These are phyloP conservation scores for Forficula auricularia DNA, from an alignment of 1,140 invertebrate genomes.

Conservation along the genomic window DNA sequence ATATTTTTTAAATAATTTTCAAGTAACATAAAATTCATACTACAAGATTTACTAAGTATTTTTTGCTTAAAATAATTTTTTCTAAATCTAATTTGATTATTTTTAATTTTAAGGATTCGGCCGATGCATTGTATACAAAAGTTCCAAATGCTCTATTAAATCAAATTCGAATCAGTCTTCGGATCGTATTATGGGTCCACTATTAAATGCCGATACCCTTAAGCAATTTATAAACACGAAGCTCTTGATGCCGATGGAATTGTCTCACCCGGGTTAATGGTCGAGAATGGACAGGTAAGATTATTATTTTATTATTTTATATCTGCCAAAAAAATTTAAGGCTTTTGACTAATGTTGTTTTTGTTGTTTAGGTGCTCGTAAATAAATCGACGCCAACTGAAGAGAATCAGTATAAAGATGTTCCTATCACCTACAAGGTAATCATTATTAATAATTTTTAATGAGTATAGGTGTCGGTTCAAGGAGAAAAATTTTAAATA, in stretches of 20 bases:
- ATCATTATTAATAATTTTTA: too few species aligned
- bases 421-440: slow-evolving; percentile 50
- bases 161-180: slow-evolving; percentile 84
- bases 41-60: too few species aligned
- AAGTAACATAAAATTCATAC: too few species aligned
- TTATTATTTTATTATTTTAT: too few species aligned
- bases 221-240: slow-evolving; percentile 67
- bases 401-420: slow-evolving; percentile 55
- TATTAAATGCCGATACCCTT: slow-evolving; percentile 60
- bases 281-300: slow-evolving; percentile 61
- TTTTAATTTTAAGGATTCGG: slow-evolving; percentile 56
- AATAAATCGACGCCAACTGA: slow-evolving; percentile 83
- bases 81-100: too few species aligned
- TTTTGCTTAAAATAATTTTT: too few species aligned
- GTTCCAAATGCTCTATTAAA: slow-evolving; percentile 74
- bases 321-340: too few species aligned
- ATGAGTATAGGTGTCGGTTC: too few species aligned
- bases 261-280: slow-evolving; percentile 66
- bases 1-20: too few species aligned
- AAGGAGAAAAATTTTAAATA: too few species aligned
- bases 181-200: slow-evolving; percentile 80
- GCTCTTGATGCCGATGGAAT: slow-evolving; percentile 85
- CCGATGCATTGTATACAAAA: slow-evolving; percentile 77
- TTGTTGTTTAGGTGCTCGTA: too few species aligned
- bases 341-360: too few species aligned